Evolutionary conservation across 1,140 invertebrate genomes (phyloP), one percentile per base, ranked within the genome.

Genomic region (Drosophila azteca): DNA sequence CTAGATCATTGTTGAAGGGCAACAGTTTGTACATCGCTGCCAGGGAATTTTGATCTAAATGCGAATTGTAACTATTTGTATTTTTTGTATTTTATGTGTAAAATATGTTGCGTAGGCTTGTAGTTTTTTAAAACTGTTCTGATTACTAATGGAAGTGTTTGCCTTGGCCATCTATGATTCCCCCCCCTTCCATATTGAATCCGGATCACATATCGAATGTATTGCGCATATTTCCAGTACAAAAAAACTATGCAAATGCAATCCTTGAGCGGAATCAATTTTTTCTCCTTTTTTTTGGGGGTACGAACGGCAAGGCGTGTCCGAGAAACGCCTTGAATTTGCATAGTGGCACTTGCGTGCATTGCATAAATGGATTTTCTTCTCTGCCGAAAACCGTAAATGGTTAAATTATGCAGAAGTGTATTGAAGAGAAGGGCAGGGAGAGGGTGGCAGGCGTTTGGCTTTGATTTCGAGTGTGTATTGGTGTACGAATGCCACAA

Each of bases 311-410:
- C 66, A 49, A 24, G 64, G 64, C 64, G 24, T 55, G 66, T 39
- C 35, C 45, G 24, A 22, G 11, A 46, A 17, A 26, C 50, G 68
- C 69, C 24, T 39, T 11, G 35, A 53, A 73, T 73, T 73, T 73
- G 69, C 69, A 73, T 73, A 73, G 64, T 48, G 51, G 68, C 66
- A 73, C 54, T 73, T 72, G 69, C 58, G 57, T 72, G 69, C 69
- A 63, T 72, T 62, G 69, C 50, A 72, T 63, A 72, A 72, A 63
- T 71, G 54, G 53, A 50, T 69, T 69, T 69, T 58, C 11, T 11
- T 41, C 31, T 68, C 51, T 57, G 24, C 17, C 5, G 35, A 68
- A 49, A 58, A 8, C 66, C 24, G 2, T 58, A 69, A 69, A 69
- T 15, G 51, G 66, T 15, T 11, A 57, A 69, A 69, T 69, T 69